Evolutionary conservation across 2,113 vertebrate species (phyloP).

Genomic region (Platysternon megacephalum): DNA sequence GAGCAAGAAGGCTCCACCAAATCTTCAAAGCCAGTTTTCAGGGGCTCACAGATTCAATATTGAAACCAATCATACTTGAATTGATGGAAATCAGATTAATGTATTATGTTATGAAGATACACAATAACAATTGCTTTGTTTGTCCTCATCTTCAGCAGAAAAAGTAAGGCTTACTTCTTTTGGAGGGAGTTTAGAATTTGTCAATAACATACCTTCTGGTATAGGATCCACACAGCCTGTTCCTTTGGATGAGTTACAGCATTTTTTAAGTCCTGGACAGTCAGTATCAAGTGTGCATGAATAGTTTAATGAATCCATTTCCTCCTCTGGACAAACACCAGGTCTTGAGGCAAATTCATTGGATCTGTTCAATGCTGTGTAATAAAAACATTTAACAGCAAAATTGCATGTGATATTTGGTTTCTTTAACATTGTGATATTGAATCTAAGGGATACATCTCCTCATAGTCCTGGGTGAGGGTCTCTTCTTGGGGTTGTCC

Average conservation of each 20-base stretch:
- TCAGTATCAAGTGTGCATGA: conserved; percentile 83
- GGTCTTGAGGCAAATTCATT: conserved; percentile 83
- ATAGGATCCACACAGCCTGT: conserved; percentile 61
- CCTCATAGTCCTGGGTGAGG: neutral
- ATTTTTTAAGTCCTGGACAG: conserved; percentile 91
- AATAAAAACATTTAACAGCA: neutral
- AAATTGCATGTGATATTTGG: neutral
- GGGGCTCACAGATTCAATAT: fast-evolving
- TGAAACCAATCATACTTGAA: neutral
- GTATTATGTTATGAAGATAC: conserved; percentile 2
- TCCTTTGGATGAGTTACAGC: conserved; percentile 79
- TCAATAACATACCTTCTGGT: conserved; percentile 74
- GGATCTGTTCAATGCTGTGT: conserved; percentile 82
- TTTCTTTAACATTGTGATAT: conserved; percentile 28
- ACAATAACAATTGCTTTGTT: conserved; percentile 45
- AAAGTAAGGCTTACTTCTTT: conserved; percentile 25
- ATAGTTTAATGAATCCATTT: neutral
- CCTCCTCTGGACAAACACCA: conserved; percentile 82
- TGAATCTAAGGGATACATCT: conserved; percentile 39
- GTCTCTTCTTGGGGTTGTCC: conserved; percentile 3
- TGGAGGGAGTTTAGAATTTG: conserved; percentile 26
- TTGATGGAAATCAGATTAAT: neutral
- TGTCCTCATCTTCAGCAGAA: conserved; percentile 34
- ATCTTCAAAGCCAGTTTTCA: neutral
- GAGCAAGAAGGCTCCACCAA: neutral